These are phyloP conservation scores for Acleris emargana DNA, from an alignment of 2,888 invertebrate species.

Conservation along the genomic window DNA sequence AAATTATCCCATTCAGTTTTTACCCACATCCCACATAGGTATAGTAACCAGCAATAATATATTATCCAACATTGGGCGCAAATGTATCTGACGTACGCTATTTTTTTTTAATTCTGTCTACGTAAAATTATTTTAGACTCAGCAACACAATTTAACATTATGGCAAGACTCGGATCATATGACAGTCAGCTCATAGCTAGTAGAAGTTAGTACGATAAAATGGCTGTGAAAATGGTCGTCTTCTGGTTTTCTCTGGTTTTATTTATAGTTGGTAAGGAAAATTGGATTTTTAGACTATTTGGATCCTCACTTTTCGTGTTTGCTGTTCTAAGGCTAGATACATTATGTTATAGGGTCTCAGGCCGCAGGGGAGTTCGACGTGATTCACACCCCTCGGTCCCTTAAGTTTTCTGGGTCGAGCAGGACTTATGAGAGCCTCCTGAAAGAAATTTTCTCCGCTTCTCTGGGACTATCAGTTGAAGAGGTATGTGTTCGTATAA, in stretches of 20 bases:
- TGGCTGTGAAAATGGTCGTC: conserved; percentile 70
- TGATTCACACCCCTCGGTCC: conserved; percentile 87
- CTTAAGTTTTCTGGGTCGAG: conserved; percentile 87
- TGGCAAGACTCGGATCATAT: conserved; percentile 74
- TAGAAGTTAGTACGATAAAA: conserved; percentile 53
- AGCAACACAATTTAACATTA: conserved; percentile 39
- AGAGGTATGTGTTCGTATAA: conserved; percentile 72
- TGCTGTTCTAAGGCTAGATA: no score
- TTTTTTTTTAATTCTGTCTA: no score
- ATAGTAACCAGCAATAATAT: no score
- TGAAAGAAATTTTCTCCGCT: conserved; percentile 89
- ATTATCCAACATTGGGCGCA: no score
- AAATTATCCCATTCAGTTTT: no score
- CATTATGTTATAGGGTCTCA: conserved; percentile 66
- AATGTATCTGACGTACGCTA: no score
- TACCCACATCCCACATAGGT: no score
- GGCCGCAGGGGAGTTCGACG: conserved; percentile 86
- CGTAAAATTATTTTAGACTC: no score
- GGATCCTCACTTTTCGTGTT: neutral
- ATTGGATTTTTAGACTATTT: neutral
- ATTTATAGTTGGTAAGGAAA: conserved; percentile 67
- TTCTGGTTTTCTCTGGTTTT: conserved; percentile 68
- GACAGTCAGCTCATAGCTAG: conserved; percentile 59
- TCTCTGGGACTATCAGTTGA: conserved; percentile 89
- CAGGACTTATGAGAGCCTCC: conserved; percentile 84